Conservation (phyloP, 2,113 vertebrate genomes). For the Lipophrys pholis region DNA sequence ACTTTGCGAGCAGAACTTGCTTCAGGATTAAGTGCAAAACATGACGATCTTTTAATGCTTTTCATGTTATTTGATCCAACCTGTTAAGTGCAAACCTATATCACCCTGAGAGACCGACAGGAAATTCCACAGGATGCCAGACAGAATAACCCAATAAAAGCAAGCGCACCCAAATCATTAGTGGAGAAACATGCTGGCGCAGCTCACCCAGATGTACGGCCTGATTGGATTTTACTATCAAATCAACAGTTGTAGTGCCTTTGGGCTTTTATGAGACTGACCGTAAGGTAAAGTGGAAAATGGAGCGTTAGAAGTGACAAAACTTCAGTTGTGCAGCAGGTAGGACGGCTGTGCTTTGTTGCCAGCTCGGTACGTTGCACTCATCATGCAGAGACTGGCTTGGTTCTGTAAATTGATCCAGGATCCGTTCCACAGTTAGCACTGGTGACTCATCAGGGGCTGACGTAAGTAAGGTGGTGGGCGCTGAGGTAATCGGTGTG, state of each 20-base stretch:
- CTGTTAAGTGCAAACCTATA: slow-evolving; percentile 91
- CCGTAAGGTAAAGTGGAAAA: slow-evolving; percentile 87
- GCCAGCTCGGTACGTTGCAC: slow-evolving; percentile 69
- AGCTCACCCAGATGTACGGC: slow-evolving; percentile 93
- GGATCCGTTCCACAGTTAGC: slow-evolving; percentile 37
- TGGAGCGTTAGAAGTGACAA: slow-evolving; percentile 85
- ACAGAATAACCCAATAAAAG: slow-evolving; percentile 96
- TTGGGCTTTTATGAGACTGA: slow-evolving; percentile 89
- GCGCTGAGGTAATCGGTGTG: slow-evolving; percentile 63
- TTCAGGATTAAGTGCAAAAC: slow-evolving; percentile 82
- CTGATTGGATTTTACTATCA: slow-evolving; percentile 96
- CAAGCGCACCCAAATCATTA: slow-evolving; percentile 92
- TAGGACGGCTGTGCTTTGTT: slow-evolving; percentile 63
- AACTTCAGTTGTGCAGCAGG: slow-evolving; percentile 82
- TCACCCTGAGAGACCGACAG: slow-evolving; percentile 91
- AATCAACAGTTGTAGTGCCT: slow-evolving; percentile 88
- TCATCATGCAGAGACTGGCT: slow-evolving; percentile 50
- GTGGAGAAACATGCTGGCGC: slow-evolving; percentile 90
- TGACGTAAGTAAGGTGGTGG: slow-evolving; percentile 68
- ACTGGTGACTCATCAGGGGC: slow-evolving; percentile 62
- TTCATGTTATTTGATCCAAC: slow-evolving; percentile 90
- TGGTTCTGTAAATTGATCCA: slow-evolving; percentile 33
- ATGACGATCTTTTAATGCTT: slow-evolving; percentile 87
- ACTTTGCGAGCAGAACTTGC: slow-evolving; percentile 56
- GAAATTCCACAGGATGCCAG: slow-evolving; percentile 95